Conservation (phyloP, 2,113 vertebrate genomes). For the Oceanodroma tethys region DNA sequence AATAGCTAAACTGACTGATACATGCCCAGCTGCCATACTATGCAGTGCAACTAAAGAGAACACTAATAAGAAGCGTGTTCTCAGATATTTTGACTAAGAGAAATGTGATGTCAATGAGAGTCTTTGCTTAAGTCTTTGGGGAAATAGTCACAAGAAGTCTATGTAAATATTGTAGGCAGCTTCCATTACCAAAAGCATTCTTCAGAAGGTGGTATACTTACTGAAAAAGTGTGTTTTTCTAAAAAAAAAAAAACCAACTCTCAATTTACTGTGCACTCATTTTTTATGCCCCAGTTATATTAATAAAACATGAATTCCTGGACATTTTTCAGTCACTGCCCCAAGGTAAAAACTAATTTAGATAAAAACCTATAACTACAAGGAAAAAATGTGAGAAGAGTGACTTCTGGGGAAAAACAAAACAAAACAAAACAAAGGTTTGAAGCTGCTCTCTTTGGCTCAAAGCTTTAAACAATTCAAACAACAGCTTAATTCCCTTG, state of each 20-base stretch:
- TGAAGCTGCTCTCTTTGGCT: constrained; percentile 1
- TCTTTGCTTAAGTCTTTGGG: neutral
- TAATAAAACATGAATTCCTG: neutral
- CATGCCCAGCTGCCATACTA: neutral
- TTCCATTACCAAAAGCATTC: neutral
- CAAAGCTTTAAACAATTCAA: constrained; percentile 47
- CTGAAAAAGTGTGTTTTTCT: neutral
- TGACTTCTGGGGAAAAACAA: neutral
- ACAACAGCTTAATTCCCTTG: constrained; percentile 27
- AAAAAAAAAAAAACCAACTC: neutral
- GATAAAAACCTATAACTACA: neutral
- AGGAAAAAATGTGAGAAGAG: neutral
- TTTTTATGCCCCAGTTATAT: neutral
- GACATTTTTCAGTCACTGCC: neutral
- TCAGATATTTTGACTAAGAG: neutral
- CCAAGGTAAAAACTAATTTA: constrained; percentile 1
- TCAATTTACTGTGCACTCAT: neutral
- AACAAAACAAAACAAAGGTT: neutral
- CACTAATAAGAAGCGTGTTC: neutral
- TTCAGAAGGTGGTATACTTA: neutral
- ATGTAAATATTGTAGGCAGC: neutral
- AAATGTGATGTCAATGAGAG: neutral
- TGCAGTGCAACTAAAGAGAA: neutral
- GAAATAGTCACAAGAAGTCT: neutral
- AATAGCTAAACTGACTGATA: neutral